Conservation (phyloP, 2,888 invertebrate genomes). For the Coelogynopora nodosa region DNA sequence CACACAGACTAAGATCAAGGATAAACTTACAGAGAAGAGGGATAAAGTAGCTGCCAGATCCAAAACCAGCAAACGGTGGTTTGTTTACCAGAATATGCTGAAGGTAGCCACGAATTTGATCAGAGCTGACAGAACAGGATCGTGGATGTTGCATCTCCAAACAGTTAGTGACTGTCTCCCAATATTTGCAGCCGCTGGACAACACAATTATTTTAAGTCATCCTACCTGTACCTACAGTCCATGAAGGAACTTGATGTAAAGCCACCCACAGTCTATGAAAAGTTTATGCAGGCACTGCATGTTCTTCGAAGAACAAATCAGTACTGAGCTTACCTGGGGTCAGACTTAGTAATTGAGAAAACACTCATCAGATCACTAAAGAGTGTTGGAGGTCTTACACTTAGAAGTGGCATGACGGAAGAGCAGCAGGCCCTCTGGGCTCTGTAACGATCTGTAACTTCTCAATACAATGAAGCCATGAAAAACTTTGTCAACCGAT, state of each 20-base stretch:
- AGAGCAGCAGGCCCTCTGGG: slow-evolving; percentile 37
- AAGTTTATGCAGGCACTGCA: slow-evolving; percentile 44
- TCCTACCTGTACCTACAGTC: slow-evolving; percentile 45
- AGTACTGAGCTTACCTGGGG: slow-evolving; percentile 45
- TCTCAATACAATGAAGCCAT: slow-evolving; percentile 1
- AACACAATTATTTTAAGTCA: slow-evolving; percentile 46
- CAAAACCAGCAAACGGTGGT: slow-evolving; percentile 46
- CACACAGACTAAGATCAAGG: slow-evolving; percentile 16
- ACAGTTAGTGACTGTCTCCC: slow-evolving; percentile 45
- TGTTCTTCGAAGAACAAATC: slow-evolving; percentile 38
- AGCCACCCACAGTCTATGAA: slow-evolving; percentile 38
- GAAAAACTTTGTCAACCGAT: neutral
- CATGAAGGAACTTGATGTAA: slow-evolving; percentile 39
- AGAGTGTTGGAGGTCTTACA: slow-evolving; percentile 33
- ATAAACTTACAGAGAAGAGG: slow-evolving; percentile 32
- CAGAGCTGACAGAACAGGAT: slow-evolving; percentile 46
- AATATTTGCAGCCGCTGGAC: slow-evolving; percentile 47
- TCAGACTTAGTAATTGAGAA: slow-evolving; percentile 45
- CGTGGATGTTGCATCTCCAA: slow-evolving; percentile 39
- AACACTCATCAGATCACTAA: slow-evolving; percentile 35
- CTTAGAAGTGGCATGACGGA: slow-evolving; percentile 44
- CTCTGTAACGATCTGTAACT: slow-evolving; percentile 24
- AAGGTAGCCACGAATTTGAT: slow-evolving; percentile 41
- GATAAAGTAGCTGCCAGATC: slow-evolving; percentile 35
- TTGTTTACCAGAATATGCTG: slow-evolving; percentile 45